phyloP scores from a whole-genome alignment of 1,140 invertebrate genomes.

The Euura lappo region DNA sequence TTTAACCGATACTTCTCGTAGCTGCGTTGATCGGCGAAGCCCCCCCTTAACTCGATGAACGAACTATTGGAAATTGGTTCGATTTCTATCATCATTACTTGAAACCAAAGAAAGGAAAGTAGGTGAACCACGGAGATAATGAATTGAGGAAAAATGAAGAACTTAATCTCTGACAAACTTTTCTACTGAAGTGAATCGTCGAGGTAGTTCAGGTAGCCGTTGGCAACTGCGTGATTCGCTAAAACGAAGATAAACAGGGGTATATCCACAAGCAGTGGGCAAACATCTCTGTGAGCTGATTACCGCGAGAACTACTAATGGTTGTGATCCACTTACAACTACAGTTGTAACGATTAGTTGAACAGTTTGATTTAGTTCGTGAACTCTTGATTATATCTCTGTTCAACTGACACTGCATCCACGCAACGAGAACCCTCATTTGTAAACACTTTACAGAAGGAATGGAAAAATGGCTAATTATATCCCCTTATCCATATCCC shows the following conservation, averaged over 20 bases:
- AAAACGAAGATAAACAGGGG: not conserved
- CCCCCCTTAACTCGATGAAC: no score
- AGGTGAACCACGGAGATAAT: not conserved
- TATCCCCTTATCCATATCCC: no score
- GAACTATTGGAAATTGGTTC: no score
- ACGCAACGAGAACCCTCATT: no score
- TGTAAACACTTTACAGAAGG: no score
- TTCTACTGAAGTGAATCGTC: not conserved
- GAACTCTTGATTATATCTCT: not conserved
- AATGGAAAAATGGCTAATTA: no score
- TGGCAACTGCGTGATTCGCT: not conserved
- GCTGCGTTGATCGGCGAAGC: no score
- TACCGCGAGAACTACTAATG: not conserved
- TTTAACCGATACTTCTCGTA: no score
- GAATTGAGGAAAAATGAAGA: not conserved
- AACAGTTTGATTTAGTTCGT: not conserved
- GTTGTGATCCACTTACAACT: not conserved
- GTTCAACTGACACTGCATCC: no score
- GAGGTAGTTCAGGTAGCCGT: not conserved
- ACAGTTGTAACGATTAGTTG: not conserved
- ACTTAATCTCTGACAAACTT: conserved; percentile 3
- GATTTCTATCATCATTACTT: no score
- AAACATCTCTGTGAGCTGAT: not conserved
- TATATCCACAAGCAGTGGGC: not conserved
- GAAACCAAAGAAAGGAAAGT: not conserved